Base-by-base conservation (phyloP, 2,888 invertebrate genomes). In the Trissolcus brochymenae region DNA sequence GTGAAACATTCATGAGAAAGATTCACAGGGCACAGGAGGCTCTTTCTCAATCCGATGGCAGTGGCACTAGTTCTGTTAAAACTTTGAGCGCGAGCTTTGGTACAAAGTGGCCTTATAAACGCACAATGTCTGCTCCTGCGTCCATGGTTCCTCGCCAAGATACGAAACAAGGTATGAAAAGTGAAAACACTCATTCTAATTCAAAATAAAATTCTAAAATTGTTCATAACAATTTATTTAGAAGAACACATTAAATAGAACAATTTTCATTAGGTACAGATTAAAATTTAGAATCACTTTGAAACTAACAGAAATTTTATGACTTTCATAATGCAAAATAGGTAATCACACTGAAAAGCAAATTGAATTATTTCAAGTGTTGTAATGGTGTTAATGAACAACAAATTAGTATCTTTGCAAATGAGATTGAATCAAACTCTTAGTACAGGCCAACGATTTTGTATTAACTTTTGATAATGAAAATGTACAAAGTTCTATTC, bases 31-130 rank as follows among this genome's bases (percentile, higher is more conserved):
- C 98, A 0, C 94, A 97, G 71, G 96, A 96, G 87, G 97, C 98
- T 0, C 90, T 97, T 14, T 94, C 93, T 62, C 94, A 94, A 83
- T 93, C 94, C 0, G 94, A 94, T 79, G 93, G 93, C 16, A 92
- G 92, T 73, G 92, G 91, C 2, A 84, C 90, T 29, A 91, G 90
- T 79, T 91, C 91, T 1, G 91, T 94, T 81, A 94, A 95, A 89
- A 95, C 97, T 0, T 90, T 97, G 62, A 95, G 95, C 86, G 95
- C 95, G 25, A 96, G 96, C 83, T 94, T 97, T 85, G 96, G 95
- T 66, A 94, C 95, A 55, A 98, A 98, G 90, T 97, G 97, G 94
- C 97, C 98, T 0, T 98, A 98, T 90, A 96, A 98, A 89, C 90
- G 98, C 76, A 97, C 97, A 56, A 95, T 97, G 92, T 97, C 97